Conservation (phyloP, 2,888 invertebrate genomes). For the Nudaria mundana region DNA sequence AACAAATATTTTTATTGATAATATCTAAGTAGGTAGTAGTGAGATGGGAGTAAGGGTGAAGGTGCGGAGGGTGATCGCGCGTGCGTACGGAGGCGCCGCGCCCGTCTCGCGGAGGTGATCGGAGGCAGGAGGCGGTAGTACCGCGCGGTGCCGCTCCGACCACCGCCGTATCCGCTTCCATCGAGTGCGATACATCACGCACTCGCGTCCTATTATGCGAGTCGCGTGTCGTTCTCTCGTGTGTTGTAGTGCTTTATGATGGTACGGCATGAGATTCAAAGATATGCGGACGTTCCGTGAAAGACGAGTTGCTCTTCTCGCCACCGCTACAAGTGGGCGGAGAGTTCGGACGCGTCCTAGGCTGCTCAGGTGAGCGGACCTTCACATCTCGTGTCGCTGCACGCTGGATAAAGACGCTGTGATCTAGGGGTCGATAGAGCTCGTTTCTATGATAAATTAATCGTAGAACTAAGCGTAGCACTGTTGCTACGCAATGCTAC, state of each 20-base stretch:
- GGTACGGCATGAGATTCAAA: slow-evolving; percentile 74
- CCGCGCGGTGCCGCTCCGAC: slow-evolving; percentile 55
- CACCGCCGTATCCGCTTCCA: slow-evolving; percentile 31
- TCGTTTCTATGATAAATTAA: slow-evolving; percentile 27
- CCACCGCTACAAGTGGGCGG: slow-evolving; percentile 76
- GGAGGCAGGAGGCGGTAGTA: slow-evolving; percentile 56
- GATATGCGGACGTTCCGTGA: slow-evolving; percentile 78
- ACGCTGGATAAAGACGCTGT: slow-evolving; percentile 59
- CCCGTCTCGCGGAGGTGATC: slow-evolving; percentile 47
- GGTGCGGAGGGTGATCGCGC: slow-evolving; percentile 45
- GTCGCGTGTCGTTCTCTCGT: slow-evolving; percentile 66
- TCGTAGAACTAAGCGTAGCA: slow-evolving; percentile 13
- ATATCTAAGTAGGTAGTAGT: slow-evolving; percentile 73
- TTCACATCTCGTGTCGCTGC: slow-evolving; percentile 58
- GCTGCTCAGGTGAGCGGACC: slow-evolving; percentile 75
- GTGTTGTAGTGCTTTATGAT: slow-evolving; percentile 78
- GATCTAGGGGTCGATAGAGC: slow-evolving; percentile 71
- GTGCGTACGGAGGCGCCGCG: slow-evolving; percentile 65
- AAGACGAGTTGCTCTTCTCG: slow-evolving; percentile 50
- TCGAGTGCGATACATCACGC: slow-evolving; percentile 39
- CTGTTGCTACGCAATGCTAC: slow-evolving; percentile 35
- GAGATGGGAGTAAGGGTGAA: slow-evolving; percentile 67
- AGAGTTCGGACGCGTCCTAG: slow-evolving; percentile 59
- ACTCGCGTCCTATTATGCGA: slow-evolving; percentile 56
- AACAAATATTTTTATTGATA: slow-evolving; percentile 80